Conservation (phyloP, 2,888 invertebrate genomes). For the Drosophila multiciliata region DNA sequence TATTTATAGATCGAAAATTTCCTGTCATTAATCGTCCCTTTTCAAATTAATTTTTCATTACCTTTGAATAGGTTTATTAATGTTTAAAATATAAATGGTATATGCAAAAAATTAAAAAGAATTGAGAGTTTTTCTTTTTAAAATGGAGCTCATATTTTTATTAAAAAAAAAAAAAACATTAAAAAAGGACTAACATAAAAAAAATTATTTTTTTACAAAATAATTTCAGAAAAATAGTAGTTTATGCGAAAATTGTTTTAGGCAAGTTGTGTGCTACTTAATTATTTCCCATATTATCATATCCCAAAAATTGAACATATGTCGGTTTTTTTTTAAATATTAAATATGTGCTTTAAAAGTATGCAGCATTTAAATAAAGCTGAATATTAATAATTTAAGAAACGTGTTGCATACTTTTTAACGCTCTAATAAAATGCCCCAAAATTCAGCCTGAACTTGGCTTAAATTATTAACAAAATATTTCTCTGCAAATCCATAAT, state of each 20-base stretch:
- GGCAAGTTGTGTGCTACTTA: neutral
- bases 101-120: neutral
- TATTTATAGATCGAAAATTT: neutral
- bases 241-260: no score
- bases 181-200: neutral
- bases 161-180: neutral
- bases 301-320: no score
- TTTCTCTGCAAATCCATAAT: no score
- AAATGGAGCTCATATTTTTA: neutral
- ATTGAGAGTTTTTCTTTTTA: neutral
- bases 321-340: no score
- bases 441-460: accelerated
- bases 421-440: no score
- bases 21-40: no score
- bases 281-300: neutral
- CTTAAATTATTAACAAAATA: neutral
- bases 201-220: neutral
- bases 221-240: neutral
- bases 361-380: neutral
- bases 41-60: neutral
- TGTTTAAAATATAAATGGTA: no score
- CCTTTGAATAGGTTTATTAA: no score
- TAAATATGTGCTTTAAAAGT: neutral
- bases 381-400: accelerated
- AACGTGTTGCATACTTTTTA: constrained; percentile 3